A percentile compares a stretch with the other conserved stretches of the same genome.
phyloP scores from a whole-genome alignment of 1,140 invertebrate genomes.

The Panagrolaimus sp. region DNA sequence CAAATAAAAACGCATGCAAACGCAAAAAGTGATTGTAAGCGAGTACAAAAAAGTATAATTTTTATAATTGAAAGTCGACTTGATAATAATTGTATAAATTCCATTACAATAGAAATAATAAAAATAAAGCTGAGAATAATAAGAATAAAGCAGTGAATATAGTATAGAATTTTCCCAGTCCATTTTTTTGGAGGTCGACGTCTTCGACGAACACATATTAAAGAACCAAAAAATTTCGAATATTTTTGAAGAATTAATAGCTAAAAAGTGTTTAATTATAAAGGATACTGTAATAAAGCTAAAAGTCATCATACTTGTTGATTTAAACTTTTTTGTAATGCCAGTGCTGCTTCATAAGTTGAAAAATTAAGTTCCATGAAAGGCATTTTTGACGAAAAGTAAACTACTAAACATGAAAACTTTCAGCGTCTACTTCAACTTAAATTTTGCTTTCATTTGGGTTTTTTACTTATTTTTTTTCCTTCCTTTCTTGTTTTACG shows the following conservation, averaged over 20 bases:
- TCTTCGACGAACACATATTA: background rate
- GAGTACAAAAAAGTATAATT: background rate
- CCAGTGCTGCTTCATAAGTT: conserved; percentile 15
- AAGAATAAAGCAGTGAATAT: conserved; percentile 8
- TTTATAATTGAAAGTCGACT: background rate
- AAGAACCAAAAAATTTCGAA: background rate
- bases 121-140: background rate
- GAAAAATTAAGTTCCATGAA: conserved; percentile 26
- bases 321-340: conserved; percentile 19
- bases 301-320: no score
- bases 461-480: background rate
- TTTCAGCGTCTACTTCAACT: background rate
- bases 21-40: background rate
- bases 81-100: background rate
- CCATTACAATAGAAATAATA: background rate
- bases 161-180: background rate
- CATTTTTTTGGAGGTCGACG: conserved; percentile 5
- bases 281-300: no score
- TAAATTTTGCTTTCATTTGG: background rate
- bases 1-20: conserved; percentile 2
- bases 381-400: conserved; percentile 11
- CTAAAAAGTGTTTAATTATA: conserved; percentile 10
- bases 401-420: background rate
- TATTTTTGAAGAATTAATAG: background rate
- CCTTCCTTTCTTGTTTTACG: background rate